These are phyloP conservation scores for Apodemus sylvaticus DNA, from an alignment of 2,113 vertebrate genomes.

Conservation along the genomic window DNA sequence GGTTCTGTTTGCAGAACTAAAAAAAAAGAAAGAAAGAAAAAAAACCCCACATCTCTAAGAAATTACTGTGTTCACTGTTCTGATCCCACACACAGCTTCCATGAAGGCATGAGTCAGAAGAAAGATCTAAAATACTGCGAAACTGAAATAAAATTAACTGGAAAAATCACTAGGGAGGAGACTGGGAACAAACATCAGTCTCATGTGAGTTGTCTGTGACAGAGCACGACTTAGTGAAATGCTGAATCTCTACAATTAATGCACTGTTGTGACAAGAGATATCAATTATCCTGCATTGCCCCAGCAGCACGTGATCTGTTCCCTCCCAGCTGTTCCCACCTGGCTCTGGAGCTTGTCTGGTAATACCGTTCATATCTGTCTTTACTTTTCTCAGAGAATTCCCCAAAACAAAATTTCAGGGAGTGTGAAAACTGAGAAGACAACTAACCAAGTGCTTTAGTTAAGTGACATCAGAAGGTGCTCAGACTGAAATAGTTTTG, in stretches of 20 bases:
- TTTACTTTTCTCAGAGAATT: conserved; percentile 66
- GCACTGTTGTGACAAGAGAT: conserved; percentile 64
- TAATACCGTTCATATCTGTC: conserved; percentile 62
- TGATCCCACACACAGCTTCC: conserved; percentile 41
- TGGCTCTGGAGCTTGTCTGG: conserved; percentile 70
- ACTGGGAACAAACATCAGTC: conserved; percentile 54
- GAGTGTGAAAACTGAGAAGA: conserved; percentile 73
- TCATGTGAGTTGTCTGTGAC: conserved; percentile 44
- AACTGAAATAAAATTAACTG: conserved; percentile 78
- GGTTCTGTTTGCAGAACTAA: conserved; percentile 64
- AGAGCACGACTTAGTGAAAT: conserved; percentile 63
- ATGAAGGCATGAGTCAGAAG: conserved; percentile 69
- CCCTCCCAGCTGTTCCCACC: conserved; percentile 70
- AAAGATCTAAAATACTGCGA: conserved; percentile 60
- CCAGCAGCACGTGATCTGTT: conserved; percentile 59
- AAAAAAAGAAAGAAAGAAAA: neutral
- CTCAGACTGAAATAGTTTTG: conserved; percentile 53
- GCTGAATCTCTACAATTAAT: conserved; percentile 69
- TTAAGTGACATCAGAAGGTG: conserved; percentile 43
- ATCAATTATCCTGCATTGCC: conserved; percentile 60
- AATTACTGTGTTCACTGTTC: conserved; percentile 54
- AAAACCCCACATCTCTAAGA: conserved; percentile 27
- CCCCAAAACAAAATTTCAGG: conserved; percentile 71
- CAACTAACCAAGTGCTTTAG: neutral
- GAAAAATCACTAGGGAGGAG: conserved; percentile 66